Base-by-base conservation (phyloP, 2,888 invertebrate species). In the Cryptocheilus praepositus region DNA sequence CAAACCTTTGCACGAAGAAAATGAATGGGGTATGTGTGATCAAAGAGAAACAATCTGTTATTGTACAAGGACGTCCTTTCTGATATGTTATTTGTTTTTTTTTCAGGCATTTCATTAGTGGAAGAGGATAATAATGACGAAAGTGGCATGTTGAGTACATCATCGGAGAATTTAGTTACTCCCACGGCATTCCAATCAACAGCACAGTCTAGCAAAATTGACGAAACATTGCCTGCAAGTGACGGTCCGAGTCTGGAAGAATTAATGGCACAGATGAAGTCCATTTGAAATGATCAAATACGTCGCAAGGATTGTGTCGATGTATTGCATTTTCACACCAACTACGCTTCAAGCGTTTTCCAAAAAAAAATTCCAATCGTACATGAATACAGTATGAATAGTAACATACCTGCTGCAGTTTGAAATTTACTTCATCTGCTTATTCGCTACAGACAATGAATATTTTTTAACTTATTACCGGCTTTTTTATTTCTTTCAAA, bases 251-350 rank as follows among this genome's bases (percentile, higher is more conserved):
- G 94, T 73, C 91, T 98, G 60, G 98, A 98, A 66, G 97, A 98
- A 61, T 91, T 98, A 71, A 97, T 97, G 96, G 94, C 94, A 70
- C 94, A 96, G 89, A 95, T 98, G 95, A 96, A 97, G 90, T 91
- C 93, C 19, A 93, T 97, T 88, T 97, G 92, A 92, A 83, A 66
- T 51, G 56, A 60, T 16, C 22, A 13, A 49, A 49, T 49, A 49
- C 1, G 13, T 11, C 13, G 8, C 36, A 36, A 36, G 36, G 11
- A 11, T 11, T 36, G 13, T 36, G 13, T 7, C 3, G 36, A 36
- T 7, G 11, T 7, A 11, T 36, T 36, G 11, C 4, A 36, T 11
- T 36, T 36, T 7, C 36, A 7, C 11, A 4, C 1, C 1, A 36
- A 1, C 2, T 11, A 36, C 11, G 11, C 36, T 7, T 36, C 1